Conservation (phyloP, 30 jellyfish, hydroid and myxozoan genomes). For the Pelagia noctiluca region DNA sequence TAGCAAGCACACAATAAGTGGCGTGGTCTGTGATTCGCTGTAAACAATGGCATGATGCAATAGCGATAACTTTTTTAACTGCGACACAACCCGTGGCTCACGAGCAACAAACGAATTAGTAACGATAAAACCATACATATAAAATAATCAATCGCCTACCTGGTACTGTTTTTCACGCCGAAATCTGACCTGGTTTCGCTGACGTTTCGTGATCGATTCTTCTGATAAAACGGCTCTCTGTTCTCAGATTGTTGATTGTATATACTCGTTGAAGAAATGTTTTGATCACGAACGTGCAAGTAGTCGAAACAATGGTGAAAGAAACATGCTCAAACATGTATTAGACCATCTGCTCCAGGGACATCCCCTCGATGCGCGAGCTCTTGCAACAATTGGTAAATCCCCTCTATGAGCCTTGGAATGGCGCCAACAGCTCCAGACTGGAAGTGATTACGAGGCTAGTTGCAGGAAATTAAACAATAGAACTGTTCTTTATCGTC, state of each 20-base stretch:
- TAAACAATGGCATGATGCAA: too few relatives aligned
- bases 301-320: not conserved
- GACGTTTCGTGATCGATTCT: not conserved
- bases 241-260: not conserved
- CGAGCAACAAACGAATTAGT: too few relatives aligned
- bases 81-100: too few relatives aligned
- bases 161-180: not conserved
- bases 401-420: too few relatives aligned
- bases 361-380: slow-evolving; percentile 1
- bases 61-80: too few relatives aligned
- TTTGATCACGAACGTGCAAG: slow-evolving; percentile 14
- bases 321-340: slow-evolving; percentile 21
- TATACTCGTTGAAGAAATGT: not conserved
- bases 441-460: too few relatives aligned
- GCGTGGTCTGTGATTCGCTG: too few relatives aligned
- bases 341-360: slow-evolving; percentile 7
- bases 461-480: too few relatives aligned
- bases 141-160: not conserved
- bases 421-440: too few relatives aligned
- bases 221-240: not conserved
- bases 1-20: too few relatives aligned
- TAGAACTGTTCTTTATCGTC: too few relatives aligned
- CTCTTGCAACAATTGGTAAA: too few relatives aligned
- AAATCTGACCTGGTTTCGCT: not conserved
- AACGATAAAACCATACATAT: not conserved